phyloP scores from a whole-genome alignment of 2,113 vertebrate genomes.

The Poecile atricapillus region DNA sequence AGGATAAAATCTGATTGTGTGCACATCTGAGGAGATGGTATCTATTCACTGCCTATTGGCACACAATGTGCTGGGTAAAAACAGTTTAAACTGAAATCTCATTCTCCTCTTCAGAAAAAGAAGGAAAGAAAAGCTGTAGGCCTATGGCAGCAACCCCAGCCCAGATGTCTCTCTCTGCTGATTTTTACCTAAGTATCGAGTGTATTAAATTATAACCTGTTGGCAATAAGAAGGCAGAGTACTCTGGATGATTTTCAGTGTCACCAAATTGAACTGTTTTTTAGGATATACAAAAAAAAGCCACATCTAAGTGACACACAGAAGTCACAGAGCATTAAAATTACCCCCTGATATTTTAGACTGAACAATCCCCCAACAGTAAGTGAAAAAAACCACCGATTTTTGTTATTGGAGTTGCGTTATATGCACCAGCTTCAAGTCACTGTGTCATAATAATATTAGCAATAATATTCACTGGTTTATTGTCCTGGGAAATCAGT shows the following conservation, averaged over 20 bases:
- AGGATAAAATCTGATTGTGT: slow-evolving; percentile 10
- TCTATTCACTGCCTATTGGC: background rate
- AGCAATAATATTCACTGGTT: background rate
- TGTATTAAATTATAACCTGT: background rate
- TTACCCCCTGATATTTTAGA: background rate
- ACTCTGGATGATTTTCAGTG: background rate
- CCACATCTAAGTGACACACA: background rate
- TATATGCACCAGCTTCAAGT: background rate
- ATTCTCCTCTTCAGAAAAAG: background rate
- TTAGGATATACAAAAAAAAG: background rate
- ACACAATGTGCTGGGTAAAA: background rate
- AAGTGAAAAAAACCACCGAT: accelerated
- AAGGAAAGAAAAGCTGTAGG: background rate
- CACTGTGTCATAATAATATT: background rate
- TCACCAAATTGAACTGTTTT: background rate
- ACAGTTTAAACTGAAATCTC: background rate
- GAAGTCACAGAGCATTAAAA: background rate
- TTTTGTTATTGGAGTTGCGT: background rate
- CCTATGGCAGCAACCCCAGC: background rate
- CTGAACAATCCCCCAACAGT: background rate
- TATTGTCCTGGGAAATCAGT: background rate
- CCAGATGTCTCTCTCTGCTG: background rate
- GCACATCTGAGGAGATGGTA: slow-evolving; percentile 9
- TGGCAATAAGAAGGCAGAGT: background rate
- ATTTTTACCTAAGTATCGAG: background rate